Percentiles rank a stretch among this genome's conserved stretches.
Conservation (phyloP, 2,797 vertebrate species). For the Clarias fuscus region DNA sequence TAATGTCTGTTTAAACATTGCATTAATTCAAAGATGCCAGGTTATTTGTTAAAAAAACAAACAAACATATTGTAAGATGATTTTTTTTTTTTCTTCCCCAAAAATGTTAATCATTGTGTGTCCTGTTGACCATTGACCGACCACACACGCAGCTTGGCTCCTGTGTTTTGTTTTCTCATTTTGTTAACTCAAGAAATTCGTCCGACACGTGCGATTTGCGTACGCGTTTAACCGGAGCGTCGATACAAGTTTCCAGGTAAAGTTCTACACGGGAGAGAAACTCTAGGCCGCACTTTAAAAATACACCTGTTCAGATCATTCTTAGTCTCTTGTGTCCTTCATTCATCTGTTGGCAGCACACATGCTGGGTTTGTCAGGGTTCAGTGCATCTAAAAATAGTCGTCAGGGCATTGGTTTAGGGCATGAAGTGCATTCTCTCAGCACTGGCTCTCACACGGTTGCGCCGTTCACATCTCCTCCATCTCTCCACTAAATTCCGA, state of each 20-base stretch:
- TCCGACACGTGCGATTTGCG: neutral
- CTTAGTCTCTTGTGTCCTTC: conserved; percentile 40
- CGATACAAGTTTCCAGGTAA: conserved; percentile 6
- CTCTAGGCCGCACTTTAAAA: neutral
- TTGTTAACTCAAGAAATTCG: neutral
- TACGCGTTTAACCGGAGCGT: neutral
- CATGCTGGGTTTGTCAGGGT: conserved; percentile 46
- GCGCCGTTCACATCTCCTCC: conserved; percentile 35
- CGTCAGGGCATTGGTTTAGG: conserved; percentile 37
- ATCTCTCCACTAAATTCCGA: conserved; percentile 12
- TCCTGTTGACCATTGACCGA: no score
- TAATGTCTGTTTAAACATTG: neutral
- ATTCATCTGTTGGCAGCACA: conserved; percentile 44
- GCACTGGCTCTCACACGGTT: conserved; percentile 18
- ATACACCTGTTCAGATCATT: conserved; percentile 53
- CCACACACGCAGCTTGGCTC: neutral
- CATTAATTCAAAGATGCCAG: neutral
- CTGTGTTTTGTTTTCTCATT: neutral
- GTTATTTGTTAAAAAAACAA: neutral
- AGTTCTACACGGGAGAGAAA: neutral
- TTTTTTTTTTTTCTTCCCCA: no score
- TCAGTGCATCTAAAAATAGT: conserved; percentile 72
- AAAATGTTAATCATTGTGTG: neutral
- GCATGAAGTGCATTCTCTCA: conserved; percentile 31
- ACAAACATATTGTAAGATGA: neutral